Evolutionary conservation across 2,113 vertebrate species (phyloP), one percentile per base, ranked within the genome.

Genomic region (Verasper variegatus): DNA sequence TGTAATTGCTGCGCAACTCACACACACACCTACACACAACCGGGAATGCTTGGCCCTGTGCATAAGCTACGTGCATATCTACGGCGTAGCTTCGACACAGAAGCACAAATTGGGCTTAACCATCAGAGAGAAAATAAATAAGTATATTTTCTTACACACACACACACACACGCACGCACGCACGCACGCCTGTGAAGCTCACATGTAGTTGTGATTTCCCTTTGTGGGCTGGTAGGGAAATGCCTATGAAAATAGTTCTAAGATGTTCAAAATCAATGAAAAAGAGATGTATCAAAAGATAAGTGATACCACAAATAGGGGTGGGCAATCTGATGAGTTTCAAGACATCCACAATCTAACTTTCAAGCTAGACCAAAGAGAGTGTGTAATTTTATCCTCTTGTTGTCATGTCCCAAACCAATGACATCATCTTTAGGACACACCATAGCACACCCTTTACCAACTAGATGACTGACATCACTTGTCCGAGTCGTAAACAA

Each of bases 401-500:
- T 8, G 42, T 11, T 69, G 52, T 63, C 31, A 24, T 27, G n/a
- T 58, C 37, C 78, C 56, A 72, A 62, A 71, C 24, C 64, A 7
- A 68, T 83, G 71, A 81, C 84, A 76, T 90, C 78, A 83, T 84
- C 64, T 65, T 24, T 52, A 54, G 51, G 57, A 78, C 51, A 37
- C 21, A 23, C 24, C 24, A 72, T 47, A 51, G 3, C 49, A 20
- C 18, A 40, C 65, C 45, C 79, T 67, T 74, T 51, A 59, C 76
- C 57, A 65, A 80, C 66, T 73, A 82, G 18, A 76, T n/a, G 13
- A 37, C 81, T 87, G 77, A 91, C 73, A 75, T 85, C 76, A 76
- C 27, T 49, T 8, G 0, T 54, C n/a, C 4, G 56, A 71, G 55
- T 64, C 72, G 21, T 73, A 57, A 80, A 76, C 66, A 78, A 72